phyloP scores from a whole-genome alignment of 2,888 invertebrate genomes.

The Andrena bucephala region DNA sequence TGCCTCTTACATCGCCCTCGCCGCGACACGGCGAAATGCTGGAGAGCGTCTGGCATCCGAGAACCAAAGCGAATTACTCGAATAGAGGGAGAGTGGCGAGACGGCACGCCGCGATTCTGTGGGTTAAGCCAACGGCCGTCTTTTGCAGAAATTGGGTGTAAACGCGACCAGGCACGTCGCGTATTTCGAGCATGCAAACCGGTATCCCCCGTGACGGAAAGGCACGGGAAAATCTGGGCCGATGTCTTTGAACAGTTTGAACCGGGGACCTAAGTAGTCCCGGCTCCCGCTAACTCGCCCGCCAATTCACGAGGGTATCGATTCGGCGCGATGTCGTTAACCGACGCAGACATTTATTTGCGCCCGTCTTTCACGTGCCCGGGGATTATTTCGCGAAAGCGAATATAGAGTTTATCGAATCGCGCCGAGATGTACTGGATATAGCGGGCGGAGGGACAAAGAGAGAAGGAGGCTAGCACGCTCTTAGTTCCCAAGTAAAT shows the following conservation, averaged over 20 bases:
- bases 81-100: conserved; percentile 1
- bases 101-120: neutral
- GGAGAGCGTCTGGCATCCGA: conserved; percentile 44
- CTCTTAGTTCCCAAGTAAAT: conserved; percentile 67
- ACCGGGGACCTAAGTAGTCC: neutral
- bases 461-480: conserved; percentile 28
- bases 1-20: neutral
- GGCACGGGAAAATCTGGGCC: neutral
- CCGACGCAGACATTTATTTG: conserved; percentile 24
- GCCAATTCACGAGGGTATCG: neutral
- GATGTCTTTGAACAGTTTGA: neutral
- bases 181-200: neutral
- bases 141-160: neutral
- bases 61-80: conserved; percentile 54
- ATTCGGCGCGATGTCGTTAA: neutral
- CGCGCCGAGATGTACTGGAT: conserved; percentile 24
- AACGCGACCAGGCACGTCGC: neutral
- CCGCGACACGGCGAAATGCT: conserved; percentile 33
- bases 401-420: conserved; percentile 47
- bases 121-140: neutral
- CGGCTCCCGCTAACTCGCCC: neutral
- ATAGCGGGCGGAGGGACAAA: conserved; percentile 27
- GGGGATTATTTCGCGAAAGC: conserved; percentile 26
- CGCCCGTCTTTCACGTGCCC: conserved; percentile 15
- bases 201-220: neutral